Evolutionary conservation across 1,140 invertebrate species (phyloP).

Genomic region (Drosophila ananassae): DNA sequence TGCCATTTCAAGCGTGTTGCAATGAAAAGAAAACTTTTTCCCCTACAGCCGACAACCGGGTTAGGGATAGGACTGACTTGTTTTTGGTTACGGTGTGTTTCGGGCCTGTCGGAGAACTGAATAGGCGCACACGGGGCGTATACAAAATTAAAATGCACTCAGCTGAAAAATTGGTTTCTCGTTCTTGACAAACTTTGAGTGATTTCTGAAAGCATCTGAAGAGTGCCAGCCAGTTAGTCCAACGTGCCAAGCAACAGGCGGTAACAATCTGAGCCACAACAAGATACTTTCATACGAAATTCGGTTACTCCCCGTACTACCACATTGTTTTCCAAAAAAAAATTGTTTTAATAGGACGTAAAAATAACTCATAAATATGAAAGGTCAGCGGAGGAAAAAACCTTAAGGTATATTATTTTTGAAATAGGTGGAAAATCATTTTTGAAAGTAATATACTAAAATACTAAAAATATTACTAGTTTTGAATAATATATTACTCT

Average conservation of each 20-base stretch:
- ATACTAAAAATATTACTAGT: no score
- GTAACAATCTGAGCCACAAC: not conserved
- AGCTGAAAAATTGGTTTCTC: slow-evolving; percentile 84
- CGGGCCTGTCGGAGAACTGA: slow-evolving; percentile 42
- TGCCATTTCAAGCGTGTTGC: slow-evolving; percentile 79
- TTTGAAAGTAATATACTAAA: not conserved
- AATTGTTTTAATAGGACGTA: slow-evolving; percentile 58
- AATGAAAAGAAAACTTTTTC: slow-evolving; percentile 81
- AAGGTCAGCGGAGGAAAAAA: not conserved
- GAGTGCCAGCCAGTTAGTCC: slow-evolving; percentile 33
- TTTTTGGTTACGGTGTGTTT: slow-evolving; percentile 3
- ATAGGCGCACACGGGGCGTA: slow-evolving; percentile 58
- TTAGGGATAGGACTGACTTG: slow-evolving; percentile 12
- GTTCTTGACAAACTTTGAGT: slow-evolving; percentile 82
- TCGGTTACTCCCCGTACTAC: not conserved
- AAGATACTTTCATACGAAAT: not conserved
- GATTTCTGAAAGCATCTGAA: slow-evolving; percentile 80
- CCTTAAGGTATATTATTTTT: slow-evolving; percentile 13
- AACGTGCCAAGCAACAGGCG: slow-evolving; percentile 47
- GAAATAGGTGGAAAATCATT: slow-evolving; percentile 31
- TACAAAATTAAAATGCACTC: slow-evolving; percentile 83
- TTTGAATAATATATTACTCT: no score
- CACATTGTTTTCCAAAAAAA: slow-evolving; percentile 51
- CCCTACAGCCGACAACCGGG: slow-evolving; percentile 27
- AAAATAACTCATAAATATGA: slow-evolving; percentile 62